These are phyloP conservation scores for Chlorodrepanis virens DNA, from an alignment of 2,113 vertebrate genomes.

Conservation along the genomic window DNA sequence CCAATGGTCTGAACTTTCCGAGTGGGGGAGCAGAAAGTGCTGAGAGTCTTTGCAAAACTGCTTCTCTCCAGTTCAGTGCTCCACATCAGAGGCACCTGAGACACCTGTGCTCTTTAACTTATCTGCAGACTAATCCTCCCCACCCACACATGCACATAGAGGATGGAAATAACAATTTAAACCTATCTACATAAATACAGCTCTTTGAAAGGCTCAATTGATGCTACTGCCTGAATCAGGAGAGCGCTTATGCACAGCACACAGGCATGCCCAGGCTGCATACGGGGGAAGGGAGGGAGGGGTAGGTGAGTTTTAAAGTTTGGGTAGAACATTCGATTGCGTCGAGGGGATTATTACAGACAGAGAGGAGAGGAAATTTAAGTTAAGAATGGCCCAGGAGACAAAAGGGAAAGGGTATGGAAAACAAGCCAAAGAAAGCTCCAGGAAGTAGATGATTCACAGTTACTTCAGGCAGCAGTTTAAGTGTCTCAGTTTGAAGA, in stretches of 20 bases:
- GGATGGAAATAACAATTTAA: slow-evolving; percentile 47
- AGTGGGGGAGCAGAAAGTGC: not conserved
- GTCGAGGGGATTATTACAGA: not conserved
- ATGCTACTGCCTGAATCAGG: not conserved
- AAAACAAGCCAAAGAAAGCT: not conserved
- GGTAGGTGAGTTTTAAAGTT: not conserved
- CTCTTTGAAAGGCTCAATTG: not conserved
- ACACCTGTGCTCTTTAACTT: not conserved
- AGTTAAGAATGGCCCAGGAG: not conserved
- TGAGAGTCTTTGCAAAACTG: not conserved
- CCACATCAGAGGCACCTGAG: not conserved
- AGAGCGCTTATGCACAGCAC: not conserved
- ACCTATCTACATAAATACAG: not conserved
- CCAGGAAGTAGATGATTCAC: not conserved
- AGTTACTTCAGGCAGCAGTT: not conserved
- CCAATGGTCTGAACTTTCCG: not conserved
- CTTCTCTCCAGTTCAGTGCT: not conserved
- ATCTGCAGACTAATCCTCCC: not conserved
- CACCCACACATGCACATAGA: not conserved
- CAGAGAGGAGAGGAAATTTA: not conserved
- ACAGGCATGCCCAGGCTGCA: not conserved
- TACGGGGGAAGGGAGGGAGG: not conserved
- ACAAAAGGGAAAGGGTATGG: not conserved
- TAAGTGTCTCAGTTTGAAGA: not conserved
- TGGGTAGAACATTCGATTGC: not conserved